A percentile compares a stretch with the other conserved stretches of the same genome.
phyloP scores from a whole-genome alignment of 2,797 vertebrate genomes.

The Danio albolineatus region DNA sequence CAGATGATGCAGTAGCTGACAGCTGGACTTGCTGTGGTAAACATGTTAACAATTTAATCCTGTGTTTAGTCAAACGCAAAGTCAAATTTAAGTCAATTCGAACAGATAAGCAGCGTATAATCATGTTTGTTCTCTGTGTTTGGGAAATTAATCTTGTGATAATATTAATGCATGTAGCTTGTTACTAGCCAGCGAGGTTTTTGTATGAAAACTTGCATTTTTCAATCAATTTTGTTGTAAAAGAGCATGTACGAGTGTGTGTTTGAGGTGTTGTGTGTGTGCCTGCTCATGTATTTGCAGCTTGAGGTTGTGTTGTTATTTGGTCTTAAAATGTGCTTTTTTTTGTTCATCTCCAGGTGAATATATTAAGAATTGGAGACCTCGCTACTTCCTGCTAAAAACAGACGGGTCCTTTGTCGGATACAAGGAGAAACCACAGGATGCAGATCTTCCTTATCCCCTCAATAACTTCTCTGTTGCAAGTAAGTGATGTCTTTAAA shows the following conservation, averaged over 20 bases:
- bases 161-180: neutral
- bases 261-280: neutral
- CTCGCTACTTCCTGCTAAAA: constrained; percentile 96
- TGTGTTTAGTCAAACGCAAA: constrained; percentile 52
- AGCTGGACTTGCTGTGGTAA: constrained; percentile 73
- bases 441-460: constrained; percentile 95
- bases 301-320: neutral
- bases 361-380: constrained; percentile 99
- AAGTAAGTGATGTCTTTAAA: constrained; percentile 82
- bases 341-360: constrained; percentile 81
- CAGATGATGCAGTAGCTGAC: constrained; percentile 73
- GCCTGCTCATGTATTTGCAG: neutral
- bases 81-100: constrained; percentile 36
- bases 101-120: constrained; percentile 12
- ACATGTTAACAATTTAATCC: constrained; percentile 79
- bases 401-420: constrained; percentile 98
- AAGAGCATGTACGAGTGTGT: neutral
- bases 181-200: neutral
- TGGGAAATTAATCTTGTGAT: constrained; percentile 9
- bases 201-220: neutral
- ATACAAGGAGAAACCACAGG: constrained; percentile 98
- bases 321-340: neutral
- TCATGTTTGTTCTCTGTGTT: neutral
- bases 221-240: neutral
- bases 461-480: constrained; percentile 99